Evolutionary conservation across 92 coral and sea anemone species (phyloP).

Genomic region (Metridium senile): DNA sequence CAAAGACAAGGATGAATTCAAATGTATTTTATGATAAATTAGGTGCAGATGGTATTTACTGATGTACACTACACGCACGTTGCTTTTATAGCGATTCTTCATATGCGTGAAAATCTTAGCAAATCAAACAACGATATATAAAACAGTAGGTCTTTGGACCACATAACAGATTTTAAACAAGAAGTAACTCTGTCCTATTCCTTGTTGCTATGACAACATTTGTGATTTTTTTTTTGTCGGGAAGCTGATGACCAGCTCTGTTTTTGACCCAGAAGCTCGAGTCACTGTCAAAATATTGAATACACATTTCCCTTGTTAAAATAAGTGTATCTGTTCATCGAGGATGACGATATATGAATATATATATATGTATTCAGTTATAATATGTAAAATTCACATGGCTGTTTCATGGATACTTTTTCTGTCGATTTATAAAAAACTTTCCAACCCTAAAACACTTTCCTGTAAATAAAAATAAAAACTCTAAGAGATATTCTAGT

Average conservation of each 20-base stretch:
- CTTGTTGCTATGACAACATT: no score
- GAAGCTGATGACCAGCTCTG: no score
- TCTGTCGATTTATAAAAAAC: slow-evolving; percentile 7
- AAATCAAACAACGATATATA: slow-evolving; percentile 13
- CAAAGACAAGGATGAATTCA: background rate
- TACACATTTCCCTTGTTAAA: no score
- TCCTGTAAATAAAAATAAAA: background rate
- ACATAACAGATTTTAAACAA: slow-evolving; percentile 8
- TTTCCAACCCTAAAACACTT: background rate
- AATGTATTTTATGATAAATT: slow-evolving; percentile 7
- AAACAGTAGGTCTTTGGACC: background rate
- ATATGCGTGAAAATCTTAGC: background rate
- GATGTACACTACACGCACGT: slow-evolving; percentile 8
- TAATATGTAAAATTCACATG: slow-evolving; percentile 8
- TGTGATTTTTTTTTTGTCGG: no score
- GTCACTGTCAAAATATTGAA: no score
- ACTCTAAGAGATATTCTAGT: background rate
- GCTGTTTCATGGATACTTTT: background rate
- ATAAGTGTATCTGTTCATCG: no score
- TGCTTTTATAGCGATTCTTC: background rate
- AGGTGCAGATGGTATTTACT: slow-evolving; percentile 11
- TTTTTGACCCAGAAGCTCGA: no score
- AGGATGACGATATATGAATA: background rate
- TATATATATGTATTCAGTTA: background rate
- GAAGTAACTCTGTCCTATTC: no score